Evolutionary conservation across 2,888 invertebrate genomes (phyloP).

Genomic region (Caenorhabditis sp.): DNA sequence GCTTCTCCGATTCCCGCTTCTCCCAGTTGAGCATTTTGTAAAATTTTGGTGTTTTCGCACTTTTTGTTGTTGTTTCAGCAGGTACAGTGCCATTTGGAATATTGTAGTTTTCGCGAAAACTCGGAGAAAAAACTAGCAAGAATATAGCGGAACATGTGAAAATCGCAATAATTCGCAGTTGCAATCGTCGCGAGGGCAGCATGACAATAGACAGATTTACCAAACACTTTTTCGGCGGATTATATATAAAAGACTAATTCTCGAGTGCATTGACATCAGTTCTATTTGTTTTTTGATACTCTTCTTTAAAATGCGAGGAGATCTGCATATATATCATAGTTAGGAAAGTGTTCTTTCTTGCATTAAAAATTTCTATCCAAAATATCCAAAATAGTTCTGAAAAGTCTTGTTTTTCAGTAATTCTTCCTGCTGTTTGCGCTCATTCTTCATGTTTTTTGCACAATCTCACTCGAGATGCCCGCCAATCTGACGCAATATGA

Average conservation of each 20-base stretch:
- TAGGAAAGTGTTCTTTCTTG: too few relatives aligned
- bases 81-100: neutral
- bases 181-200: slow-evolving; percentile 24
- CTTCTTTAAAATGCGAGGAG: slow-evolving; percentile 37
- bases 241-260: neutral
- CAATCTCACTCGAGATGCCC: too few relatives aligned
- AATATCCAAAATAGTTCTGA: too few relatives aligned
- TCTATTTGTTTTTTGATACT: slow-evolving; percentile 17
- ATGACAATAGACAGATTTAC: slow-evolving; percentile 1
- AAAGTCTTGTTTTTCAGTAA: too few relatives aligned
- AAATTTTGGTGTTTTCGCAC: slow-evolving; percentile 31
- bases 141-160: slow-evolving; percentile 5
- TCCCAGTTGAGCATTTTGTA: slow-evolving; percentile 52
- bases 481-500: slow-evolving; percentile 48
- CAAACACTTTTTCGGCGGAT: neutral
- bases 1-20: slow-evolving; percentile 32
- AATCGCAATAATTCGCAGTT: slow-evolving; percentile 14
- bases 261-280: neutral
- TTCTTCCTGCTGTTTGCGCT: too few relatives aligned
- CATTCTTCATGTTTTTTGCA: neutral
- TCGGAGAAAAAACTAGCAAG: neutral
- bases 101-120: neutral
- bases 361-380: too few relatives aligned
- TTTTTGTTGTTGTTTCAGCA: neutral
- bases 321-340: too few relatives aligned